Evolutionary conservation across 1,140 invertebrate genomes (phyloP), one percentile per base, ranked within the genome.

Genomic region (Propsilocerus akamusi): DNA sequence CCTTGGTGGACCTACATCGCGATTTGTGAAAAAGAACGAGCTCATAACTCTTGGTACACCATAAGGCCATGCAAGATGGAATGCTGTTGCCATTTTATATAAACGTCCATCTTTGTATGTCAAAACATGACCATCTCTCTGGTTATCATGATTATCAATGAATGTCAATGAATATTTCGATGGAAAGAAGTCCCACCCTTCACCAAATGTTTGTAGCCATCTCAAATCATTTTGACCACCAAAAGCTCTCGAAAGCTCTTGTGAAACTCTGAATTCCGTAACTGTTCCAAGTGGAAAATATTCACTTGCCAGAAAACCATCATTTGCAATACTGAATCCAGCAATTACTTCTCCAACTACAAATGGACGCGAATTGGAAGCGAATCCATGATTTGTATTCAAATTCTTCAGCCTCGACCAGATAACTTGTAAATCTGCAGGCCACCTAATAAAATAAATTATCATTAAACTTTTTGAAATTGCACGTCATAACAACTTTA

Each of bases 291-390:
- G 61, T 0, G 56, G 26, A 3, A 72, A 75, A 59, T 88, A 86
- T 49, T 86, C 78, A 2, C 54, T 56, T 23, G 12, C 32, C 14
- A 37, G 20, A 14, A 37, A 37, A 6, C 32, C 32, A 37, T 37
- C n/a, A 2, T 51, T 12, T n/a, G 79, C 74, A 59, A 86, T 84
- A 25, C 75, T 69, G 32, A 80, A 78, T 7, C 73, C 65, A 67
- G 90, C 86, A 52, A 88, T 84, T 5, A 92, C 85, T 68, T 93
- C 88, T 60, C 90, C 85, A 61, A 73, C 83, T 56, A 89, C 74
- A 59, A 80, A 82, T 0, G 83, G 75, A 24, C 70, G 68, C 0
- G 72, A 55, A 20, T 72, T 69, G 1, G 59, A 55, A 1, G 69
- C 58, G 56, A 84, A 84, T 26, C 77, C 77, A 47, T 74, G 72